Evolutionary conservation across 2,888 invertebrate species (phyloP).

Genomic region (Silvanus unidentatus): DNA sequence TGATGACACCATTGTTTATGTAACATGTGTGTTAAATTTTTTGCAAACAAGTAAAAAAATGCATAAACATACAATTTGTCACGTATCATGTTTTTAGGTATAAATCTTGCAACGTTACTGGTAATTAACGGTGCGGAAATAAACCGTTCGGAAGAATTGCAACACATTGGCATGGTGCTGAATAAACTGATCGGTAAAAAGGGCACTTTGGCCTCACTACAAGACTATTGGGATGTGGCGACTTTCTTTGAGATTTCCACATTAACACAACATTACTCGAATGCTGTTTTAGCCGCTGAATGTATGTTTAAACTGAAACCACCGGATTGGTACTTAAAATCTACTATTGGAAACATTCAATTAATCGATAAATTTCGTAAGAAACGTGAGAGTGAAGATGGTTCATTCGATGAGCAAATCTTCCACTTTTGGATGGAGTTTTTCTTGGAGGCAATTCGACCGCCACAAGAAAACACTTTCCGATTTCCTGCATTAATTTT

Average conservation of each 20-base stretch:
- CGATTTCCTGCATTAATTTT: slow-evolving; percentile 86
- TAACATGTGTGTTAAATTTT: not conserved
- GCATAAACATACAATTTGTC: no score
- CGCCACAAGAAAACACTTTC: slow-evolving; percentile 72
- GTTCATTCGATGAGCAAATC: slow-evolving; percentile 71
- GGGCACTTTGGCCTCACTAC: slow-evolving; percentile 85
- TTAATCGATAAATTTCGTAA: slow-evolving; percentile 88
- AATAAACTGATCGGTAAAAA: slow-evolving; percentile 98
- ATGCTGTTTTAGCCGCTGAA: slow-evolving; percentile 94
- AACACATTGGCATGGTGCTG: slow-evolving; percentile 88
- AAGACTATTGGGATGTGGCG: slow-evolving; percentile 99
- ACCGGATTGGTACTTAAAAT: slow-evolving; percentile 92
- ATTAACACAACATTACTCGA: slow-evolving; percentile 91
- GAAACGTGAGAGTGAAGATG: slow-evolving; percentile 63
- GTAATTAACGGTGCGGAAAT: slow-evolving; percentile 97
- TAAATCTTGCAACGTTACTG: slow-evolving; percentile 93
- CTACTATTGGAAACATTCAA: slow-evolving; percentile 50
- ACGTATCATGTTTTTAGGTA: slow-evolving; percentile 51
- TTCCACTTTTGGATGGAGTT: slow-evolving; percentile 99
- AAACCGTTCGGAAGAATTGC: slow-evolving; percentile 81
- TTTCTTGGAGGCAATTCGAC: slow-evolving; percentile 89
- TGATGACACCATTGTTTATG: no score
- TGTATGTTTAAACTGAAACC: slow-evolving; percentile 89
- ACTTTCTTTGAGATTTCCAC: slow-evolving; percentile 98
- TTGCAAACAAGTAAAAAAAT: not conserved